These are phyloP conservation scores for Apogon hyalosoma DNA, from an alignment of 2,797 vertebrate species.

Conservation along the genomic window DNA sequence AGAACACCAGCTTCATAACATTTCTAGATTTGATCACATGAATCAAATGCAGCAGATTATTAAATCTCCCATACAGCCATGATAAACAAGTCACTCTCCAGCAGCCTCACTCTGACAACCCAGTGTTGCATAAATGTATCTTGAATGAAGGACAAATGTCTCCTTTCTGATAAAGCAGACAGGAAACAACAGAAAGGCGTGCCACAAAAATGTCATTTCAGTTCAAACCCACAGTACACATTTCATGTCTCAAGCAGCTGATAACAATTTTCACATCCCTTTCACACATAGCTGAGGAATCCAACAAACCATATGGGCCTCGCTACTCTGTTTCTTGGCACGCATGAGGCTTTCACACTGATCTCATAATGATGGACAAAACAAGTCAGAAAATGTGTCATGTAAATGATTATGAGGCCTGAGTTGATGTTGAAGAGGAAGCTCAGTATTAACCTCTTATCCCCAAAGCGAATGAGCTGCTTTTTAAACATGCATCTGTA, in stretches of 20 bases:
- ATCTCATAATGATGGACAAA: constrained; percentile 17
- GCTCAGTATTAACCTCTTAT: neutral
- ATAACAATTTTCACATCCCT: constrained; percentile 47
- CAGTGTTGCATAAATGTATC: neutral
- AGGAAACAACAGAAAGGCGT: constrained; percentile 1
- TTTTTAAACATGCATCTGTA: constrained; percentile 28
- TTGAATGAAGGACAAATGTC: neutral
- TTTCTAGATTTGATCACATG: neutral
- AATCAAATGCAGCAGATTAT: neutral
- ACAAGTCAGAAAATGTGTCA: constrained; percentile 6
- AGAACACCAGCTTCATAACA: too few relatives aligned
- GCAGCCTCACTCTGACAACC: neutral
- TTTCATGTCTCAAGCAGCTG: constrained; percentile 15
- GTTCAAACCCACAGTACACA: constrained; percentile 18
- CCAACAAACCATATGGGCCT: constrained; percentile 15
- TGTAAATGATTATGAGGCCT: neutral
- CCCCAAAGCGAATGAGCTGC: neutral
- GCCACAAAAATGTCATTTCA: neutral
- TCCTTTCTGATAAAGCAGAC: neutral
- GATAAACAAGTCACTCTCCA: too few relatives aligned
- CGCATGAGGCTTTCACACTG: neutral
- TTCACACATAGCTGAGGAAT: constrained; percentile 19
- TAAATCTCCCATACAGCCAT: neutral
- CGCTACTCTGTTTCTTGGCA: neutral
- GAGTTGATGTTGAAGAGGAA: too few relatives aligned